A percentile compares a stretch with the other conserved stretches of the same genome.
Conservation (phyloP, 2,797 vertebrate genomes). For the Tadarida brasiliensis region DNA sequence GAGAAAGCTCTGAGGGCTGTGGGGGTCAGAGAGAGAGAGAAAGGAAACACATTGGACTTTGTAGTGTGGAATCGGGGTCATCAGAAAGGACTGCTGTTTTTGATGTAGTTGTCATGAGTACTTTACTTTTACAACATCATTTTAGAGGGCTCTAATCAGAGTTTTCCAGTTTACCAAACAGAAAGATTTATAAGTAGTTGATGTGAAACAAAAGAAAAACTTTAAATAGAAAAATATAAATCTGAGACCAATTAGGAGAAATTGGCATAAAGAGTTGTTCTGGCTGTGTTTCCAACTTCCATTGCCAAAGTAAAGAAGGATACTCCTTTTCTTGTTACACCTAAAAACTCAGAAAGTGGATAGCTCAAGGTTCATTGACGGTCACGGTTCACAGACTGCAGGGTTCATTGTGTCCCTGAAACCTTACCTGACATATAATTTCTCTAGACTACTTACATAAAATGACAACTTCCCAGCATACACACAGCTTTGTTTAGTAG, state of each 20-base stretch:
- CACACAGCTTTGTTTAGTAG: neutral
- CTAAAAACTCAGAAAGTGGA: neutral
- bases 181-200: neutral
- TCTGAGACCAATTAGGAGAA: neutral
- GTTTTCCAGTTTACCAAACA: neutral
- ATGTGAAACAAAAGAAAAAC: neutral
- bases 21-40: neutral
- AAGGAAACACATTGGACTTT: neutral
- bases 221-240: neutral
- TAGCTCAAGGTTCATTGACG: neutral
- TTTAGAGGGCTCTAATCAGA: neutral
- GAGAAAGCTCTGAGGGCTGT: neutral
- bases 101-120: neutral
- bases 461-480: neutral
- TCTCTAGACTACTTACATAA: neutral
- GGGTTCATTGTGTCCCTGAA: neutral
- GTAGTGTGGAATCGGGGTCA: neutral
- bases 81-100: neutral
- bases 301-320: neutral
- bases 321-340: neutral
- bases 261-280: neutral
- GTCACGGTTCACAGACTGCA: neutral
- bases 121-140: neutral
- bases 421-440: neutral
- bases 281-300: neutral